A percentile compares a stretch with the other conserved stretches of the same genome.
Conservation (phyloP, 92 coral and sea anemone genomes). For the Epizoanthus rinbou region DNA sequence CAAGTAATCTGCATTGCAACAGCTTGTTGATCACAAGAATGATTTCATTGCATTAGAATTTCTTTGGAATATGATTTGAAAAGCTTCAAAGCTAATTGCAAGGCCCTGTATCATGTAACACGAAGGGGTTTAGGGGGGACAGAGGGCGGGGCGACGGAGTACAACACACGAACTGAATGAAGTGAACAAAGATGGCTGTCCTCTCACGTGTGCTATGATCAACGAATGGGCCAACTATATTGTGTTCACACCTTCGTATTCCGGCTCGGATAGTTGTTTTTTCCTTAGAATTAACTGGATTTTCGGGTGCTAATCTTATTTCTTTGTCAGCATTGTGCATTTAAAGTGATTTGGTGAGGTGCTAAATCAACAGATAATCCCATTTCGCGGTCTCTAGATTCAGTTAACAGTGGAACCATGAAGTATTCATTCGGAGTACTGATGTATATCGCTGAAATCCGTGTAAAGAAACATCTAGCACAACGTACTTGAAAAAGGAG, state of each 20-base stretch:
- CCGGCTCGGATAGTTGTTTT: too few relatives aligned
- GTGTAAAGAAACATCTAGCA: not conserved
- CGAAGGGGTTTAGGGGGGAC: not conserved
- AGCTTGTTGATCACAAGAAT: slow-evolving; percentile 35
- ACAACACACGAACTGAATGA: not conserved
- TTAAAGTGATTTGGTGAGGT: slow-evolving; percentile 10
- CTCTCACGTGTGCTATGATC: not conserved
- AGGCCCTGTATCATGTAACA: not conserved
- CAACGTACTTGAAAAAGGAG: too few relatives aligned
- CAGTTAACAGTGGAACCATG: too few relatives aligned
- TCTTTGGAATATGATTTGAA: not conserved
- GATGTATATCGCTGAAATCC: not conserved
- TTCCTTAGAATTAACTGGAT: slow-evolving; percentile 11
- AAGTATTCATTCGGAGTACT: too few relatives aligned
- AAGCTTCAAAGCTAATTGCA: not conserved
- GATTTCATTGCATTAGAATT: slow-evolving; percentile 15
- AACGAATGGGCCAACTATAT: not conserved
- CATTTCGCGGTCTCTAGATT: not conserved
- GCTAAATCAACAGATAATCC: slow-evolving; percentile 5
- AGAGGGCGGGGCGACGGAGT: not conserved
- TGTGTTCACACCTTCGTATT: not conserved
- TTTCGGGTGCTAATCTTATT: slow-evolving; percentile 34
- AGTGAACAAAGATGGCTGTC: not conserved
- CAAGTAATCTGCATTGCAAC: slow-evolving; percentile 34
- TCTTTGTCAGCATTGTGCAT: not conserved